These are phyloP conservation scores for Drosophila paramelanica DNA, from an alignment of 2,888 invertebrate genomes.

Conservation along the genomic window DNA sequence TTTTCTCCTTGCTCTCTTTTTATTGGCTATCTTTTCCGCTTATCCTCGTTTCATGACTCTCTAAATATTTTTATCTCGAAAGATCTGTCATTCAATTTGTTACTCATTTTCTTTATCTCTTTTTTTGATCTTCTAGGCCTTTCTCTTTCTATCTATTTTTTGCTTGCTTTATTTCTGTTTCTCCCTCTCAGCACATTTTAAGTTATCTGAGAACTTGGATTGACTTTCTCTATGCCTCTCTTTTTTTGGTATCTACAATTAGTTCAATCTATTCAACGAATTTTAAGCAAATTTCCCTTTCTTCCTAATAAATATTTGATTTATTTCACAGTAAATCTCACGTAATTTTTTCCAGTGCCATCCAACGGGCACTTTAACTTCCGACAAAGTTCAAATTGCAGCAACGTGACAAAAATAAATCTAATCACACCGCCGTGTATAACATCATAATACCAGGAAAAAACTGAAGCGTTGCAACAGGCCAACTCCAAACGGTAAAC, in stretches of 20 bases:
- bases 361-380: slow-evolving; percentile 42
- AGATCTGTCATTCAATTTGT: no score
- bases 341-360: slow-evolving; percentile 20
- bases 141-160: neutral
- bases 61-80: neutral
- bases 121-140: neutral
- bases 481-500: slow-evolving; percentile 1
- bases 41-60: neutral
- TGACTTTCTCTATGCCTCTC: no score
- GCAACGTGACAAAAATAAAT: slow-evolving; percentile 63
- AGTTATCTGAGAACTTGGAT: no score
- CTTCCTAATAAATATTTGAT: neutral
- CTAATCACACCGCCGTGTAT: slow-evolving; percentile 44
- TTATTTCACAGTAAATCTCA: neutral
- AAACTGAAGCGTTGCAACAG: slow-evolving; percentile 1
- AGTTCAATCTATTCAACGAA: neutral
- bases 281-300: neutral
- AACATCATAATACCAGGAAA: slow-evolving; percentile 68
- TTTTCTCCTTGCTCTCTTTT: neutral
- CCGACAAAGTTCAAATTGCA: slow-evolving; percentile 60
- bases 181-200: neutral
- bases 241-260: neutral
- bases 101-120: neutral
- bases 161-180: neutral
- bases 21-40: neutral